Evolutionary conservation across 1,140 invertebrate species (phyloP), one percentile per base, ranked within the genome.

Genomic region (Diorhabda sublineata): DNA sequence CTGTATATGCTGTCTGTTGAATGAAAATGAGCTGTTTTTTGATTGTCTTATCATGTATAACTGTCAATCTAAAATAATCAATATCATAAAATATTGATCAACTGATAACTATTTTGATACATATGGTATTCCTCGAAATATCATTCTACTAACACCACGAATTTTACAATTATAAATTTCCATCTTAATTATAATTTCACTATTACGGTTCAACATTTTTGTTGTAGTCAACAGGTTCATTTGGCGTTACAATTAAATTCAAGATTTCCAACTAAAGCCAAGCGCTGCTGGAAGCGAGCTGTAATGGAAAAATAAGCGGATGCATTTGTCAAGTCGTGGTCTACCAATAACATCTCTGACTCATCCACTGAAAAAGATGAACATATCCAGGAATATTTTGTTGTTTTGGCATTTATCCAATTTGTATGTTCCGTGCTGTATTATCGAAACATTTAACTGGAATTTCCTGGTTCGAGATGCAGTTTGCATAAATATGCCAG

Each of bases 241-340:
- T 52, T 52, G 47, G 47, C 47, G 47, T 52, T 52, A 43, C 58
- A 66, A 66, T 66, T 66, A 59, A 11, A 64, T 64, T 8, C 4
- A 64, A 64, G 52, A 45, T 52, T 8, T 56, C 26, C 9, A 61
- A 42, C 26, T 61, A 59, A 5, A 67, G 43, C 58, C 57, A 26
- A 45, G 57, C 42, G 45, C 57, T 60, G 45, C 58, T 58, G n/a
- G 45, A 59, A n/a, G 42, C n/a, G 6, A n/a, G 47, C 41, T 67
- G 59, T 61, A 67, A 67, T 67, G 45, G 65, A 67, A 60, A 67
- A 67, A 67, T 67, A 67, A 67, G 45, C 57, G 58, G n/a, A 66
- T 74, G 61, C 72, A 77, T 77, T 77, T 77, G 72, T 76, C 72
- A 77, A 75, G 73, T 74, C 64, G 70, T 67, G 73, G 74, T 68